Evolutionary conservation across 2,113 vertebrate genomes (phyloP).

Genomic region (Elachura formosa): DNA sequence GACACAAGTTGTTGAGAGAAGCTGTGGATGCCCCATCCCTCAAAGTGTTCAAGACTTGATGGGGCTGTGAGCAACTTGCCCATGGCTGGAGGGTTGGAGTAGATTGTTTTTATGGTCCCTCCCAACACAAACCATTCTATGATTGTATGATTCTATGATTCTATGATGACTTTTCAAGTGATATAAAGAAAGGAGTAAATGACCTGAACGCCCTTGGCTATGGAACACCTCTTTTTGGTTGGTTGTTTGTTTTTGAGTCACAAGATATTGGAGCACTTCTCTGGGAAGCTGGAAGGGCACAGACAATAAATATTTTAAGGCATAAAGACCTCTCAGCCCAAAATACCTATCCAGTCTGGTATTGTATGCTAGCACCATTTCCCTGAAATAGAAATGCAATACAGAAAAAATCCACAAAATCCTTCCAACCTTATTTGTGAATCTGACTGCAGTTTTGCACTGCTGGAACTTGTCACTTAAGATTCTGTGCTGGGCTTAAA

Average conservation of each 20-base stretch:
- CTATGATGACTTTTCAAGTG: neutral
- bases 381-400: neutral
- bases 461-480: neutral
- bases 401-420: neutral
- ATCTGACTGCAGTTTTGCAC: neutral
- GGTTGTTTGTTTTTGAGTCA: neutral
- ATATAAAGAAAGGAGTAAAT: neutral
- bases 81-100: no score
- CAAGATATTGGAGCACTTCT: neutral
- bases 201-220: fast-evolving
- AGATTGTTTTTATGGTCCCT: neutral
- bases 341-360: neutral
- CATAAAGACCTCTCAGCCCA: neutral
- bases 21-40: no score
- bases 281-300: neutral
- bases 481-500: neutral
- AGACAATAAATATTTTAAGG: neutral
- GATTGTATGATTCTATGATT: neutral
- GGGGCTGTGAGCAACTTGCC: neutral
- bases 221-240: neutral
- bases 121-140: neutral
- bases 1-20: neutral
- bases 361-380: neutral
- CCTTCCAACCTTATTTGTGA: neutral
- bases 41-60: neutral